A percentile compares a stretch with the other conserved stretches of the same genome.
These are phyloP conservation scores for Steinernema khuongi DNA, from an alignment of 1,140 invertebrate species.

Conservation along the genomic window DNA sequence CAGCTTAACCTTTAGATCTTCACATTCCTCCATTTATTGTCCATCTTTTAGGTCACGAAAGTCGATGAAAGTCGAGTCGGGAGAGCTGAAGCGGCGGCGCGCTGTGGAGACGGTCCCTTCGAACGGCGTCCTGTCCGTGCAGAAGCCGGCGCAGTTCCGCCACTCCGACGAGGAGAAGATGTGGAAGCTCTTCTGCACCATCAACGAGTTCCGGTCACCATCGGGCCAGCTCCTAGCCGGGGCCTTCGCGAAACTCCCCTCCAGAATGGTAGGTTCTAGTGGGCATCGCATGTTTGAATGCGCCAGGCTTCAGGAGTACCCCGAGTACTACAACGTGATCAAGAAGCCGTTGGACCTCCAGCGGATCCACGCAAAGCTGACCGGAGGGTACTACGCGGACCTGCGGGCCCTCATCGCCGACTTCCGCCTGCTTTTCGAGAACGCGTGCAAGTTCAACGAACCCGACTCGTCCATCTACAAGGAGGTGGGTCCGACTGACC, in stretches of 20 bases:
- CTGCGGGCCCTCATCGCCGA: slow-evolving; percentile 85
- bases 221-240: background rate
- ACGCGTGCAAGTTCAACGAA: slow-evolving; percentile 98
- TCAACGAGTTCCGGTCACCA: background rate
- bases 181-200: slow-evolving; percentile 7
- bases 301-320: slow-evolving; percentile 70
- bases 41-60: no score
- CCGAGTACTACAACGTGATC: slow-evolving; percentile 93
- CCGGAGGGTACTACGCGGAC: slow-evolving; percentile 57
- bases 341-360: slow-evolving; percentile 89
- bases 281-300: background rate
- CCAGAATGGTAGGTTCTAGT: background rate
- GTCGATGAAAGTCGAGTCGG: background rate
- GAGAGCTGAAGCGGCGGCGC: background rate
- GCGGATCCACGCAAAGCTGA: slow-evolving; percentile 65
- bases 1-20: no score
- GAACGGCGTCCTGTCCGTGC: background rate
- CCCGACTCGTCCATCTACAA: slow-evolving; percentile 98
- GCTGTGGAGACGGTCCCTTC: background rate
- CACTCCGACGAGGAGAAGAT: background rate
- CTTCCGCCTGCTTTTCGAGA: slow-evolving; percentile 95
- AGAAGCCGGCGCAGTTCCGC: background rate
- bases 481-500: slow-evolving; percentile 65
- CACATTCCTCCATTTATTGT: no score
- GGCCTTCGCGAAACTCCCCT: background rate